Conservation (phyloP, 1,140 invertebrate genomes). For the Drosophila cardini region DNA sequence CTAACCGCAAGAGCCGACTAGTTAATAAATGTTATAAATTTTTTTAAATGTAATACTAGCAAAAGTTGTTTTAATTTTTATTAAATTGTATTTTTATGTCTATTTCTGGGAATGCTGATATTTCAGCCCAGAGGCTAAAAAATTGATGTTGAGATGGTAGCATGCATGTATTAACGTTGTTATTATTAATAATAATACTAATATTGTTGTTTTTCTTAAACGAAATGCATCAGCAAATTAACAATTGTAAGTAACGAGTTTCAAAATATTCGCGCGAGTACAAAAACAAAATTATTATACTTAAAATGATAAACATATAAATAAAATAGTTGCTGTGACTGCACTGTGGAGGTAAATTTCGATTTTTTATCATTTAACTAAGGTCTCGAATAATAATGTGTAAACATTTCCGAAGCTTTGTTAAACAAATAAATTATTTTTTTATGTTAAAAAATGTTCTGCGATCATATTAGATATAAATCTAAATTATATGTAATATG, state of each 20-base stretch:
- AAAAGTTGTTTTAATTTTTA: conserved; percentile 20
- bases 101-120: background rate
- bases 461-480: too few relatives aligned
- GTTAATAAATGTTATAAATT: conserved; percentile 54
- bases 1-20: conserved; percentile 38
- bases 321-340: conserved; percentile 13
- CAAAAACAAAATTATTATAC: background rate
- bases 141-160: conserved; percentile 39
- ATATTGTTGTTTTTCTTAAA: conserved; percentile 43
- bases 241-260: conserved; percentile 38
- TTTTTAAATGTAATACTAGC: conserved; percentile 10
- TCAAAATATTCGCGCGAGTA: conserved; percentile 25
- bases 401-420: too few relatives aligned
- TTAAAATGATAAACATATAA: background rate
- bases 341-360: too few relatives aligned
- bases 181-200: conserved; percentile 14
- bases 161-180: conserved; percentile 27
- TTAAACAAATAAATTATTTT: too few relatives aligned
- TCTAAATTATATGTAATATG: too few relatives aligned
- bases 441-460: too few relatives aligned
- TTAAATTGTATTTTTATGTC: conserved; percentile 9
- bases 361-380: too few relatives aligned
- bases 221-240: background rate
- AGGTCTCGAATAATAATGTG: too few relatives aligned
- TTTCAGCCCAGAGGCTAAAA: conserved; percentile 6